Evolutionary conservation across 2,888 invertebrate species (phyloP).

Genomic region (Lithophane socia): DNA sequence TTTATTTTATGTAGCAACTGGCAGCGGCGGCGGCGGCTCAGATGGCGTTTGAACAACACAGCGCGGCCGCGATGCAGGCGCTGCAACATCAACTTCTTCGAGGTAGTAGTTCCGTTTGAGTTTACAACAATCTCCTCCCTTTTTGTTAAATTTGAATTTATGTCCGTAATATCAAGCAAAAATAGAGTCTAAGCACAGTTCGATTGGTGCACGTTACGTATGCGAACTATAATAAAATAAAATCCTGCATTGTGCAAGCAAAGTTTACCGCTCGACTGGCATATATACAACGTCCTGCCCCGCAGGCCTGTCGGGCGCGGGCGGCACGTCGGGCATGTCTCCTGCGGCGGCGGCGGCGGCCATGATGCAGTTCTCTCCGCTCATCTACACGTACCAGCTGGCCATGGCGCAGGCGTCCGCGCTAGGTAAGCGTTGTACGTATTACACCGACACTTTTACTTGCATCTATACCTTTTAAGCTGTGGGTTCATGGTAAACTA

Average conservation of each 20-base stretch:
- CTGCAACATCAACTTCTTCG: conserved; percentile 95
- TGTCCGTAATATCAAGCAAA: not conserved
- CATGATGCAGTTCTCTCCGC: conserved; percentile 96
- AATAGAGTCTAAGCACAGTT: not conserved
- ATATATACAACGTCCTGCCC: too few species aligned
- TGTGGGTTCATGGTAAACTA: not conserved
- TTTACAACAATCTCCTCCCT: conserved; percentile 5
- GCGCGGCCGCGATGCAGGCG: conserved; percentile 95
- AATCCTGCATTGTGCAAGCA: too few species aligned
- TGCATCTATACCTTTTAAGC: conserved; percentile 1
- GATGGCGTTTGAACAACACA: conserved; percentile 90
- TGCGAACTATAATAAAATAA: too few species aligned
- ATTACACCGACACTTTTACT: conserved; percentile 56
- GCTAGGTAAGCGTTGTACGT: conserved; percentile 88
- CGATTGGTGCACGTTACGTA: not conserved
- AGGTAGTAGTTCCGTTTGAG: conserved; percentile 83
- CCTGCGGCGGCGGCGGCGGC: conserved; percentile 95
- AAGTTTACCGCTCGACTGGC: too few species aligned
- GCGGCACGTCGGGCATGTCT: conserved; percentile 88
- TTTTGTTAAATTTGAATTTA: not conserved
- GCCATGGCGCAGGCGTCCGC: conserved; percentile 95
- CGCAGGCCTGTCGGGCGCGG: conserved; percentile 89
- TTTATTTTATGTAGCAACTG: conserved; percentile 71
- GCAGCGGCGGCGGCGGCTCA: conserved; percentile 90
- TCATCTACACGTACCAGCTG: conserved; percentile 97